A percentile compares a stretch with the other conserved stretches of the same genome.
Conservation (phyloP, 2,888 invertebrate genomes). For the Amblyjoppa proteus region DNA sequence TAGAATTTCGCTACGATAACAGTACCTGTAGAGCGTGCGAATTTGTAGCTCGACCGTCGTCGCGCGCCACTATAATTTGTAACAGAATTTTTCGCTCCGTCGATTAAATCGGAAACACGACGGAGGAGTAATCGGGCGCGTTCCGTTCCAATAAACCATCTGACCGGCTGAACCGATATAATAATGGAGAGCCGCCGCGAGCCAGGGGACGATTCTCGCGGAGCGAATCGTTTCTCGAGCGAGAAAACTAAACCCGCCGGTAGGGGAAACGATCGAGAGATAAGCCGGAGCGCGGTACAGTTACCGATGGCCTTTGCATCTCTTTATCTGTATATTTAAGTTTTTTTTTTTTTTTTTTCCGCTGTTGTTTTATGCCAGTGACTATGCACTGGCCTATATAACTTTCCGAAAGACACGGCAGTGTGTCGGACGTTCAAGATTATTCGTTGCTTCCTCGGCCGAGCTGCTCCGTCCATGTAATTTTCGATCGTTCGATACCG, state of each 20-base stretch:
- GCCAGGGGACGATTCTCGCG: conserved; percentile 51
- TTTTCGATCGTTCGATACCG: conserved; percentile 61
- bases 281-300: conserved; percentile 22
- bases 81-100: conserved; percentile 65
- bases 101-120: conserved; percentile 57
- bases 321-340: conserved; percentile 14
- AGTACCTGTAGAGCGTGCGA: conserved; percentile 5
- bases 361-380: neutral
- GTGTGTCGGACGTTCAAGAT: conserved; percentile 48
- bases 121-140: conserved; percentile 32
- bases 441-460: conserved; percentile 55
- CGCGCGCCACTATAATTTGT: conserved; percentile 13
- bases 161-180: conserved; percentile 61
- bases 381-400: conserved; percentile 20
- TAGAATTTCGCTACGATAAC: neutral
- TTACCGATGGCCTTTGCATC: conserved; percentile 22
- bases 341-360: conserved; percentile 1
- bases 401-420: neutral
- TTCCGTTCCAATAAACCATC: conserved; percentile 69
- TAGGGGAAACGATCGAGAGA: conserved; percentile 6
- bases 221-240: conserved; percentile 49
- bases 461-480: conserved; percentile 69
- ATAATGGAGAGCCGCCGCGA: conserved; percentile 50
- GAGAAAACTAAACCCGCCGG: conserved; percentile 3
- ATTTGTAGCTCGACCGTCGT: conserved; percentile 6